Percentiles rank a stretch among this genome's conserved stretches.
phyloP scores from a whole-genome alignment of 1,140 invertebrate genomes.

The Drosophila kepulauana region DNA sequence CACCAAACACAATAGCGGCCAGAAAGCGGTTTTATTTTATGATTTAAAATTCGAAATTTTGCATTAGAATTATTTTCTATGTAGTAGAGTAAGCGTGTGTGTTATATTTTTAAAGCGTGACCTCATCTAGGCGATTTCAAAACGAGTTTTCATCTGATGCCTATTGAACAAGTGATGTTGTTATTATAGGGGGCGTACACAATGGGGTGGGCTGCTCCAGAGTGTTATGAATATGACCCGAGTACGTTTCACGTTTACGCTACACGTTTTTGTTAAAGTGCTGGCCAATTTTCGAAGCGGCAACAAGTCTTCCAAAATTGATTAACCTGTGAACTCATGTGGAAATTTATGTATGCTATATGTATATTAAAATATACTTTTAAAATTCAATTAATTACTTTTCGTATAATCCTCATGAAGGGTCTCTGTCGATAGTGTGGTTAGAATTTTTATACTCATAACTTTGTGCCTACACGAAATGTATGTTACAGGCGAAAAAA shows the following conservation, averaged over 20 bases:
- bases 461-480: too few species aligned
- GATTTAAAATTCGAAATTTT: conserved; percentile 41
- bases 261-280: conserved; percentile 19
- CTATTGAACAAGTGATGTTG: conserved; percentile 43
- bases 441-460: too few species aligned
- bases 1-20: conserved; percentile 12
- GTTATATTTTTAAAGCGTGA: conserved; percentile 79
- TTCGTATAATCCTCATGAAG: too few species aligned
- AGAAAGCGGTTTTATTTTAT: conserved; percentile 31
- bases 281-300: conserved; percentile 10
- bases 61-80: conserved; percentile 48
- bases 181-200: conserved; percentile 27
- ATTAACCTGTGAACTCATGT: conserved; percentile 38
- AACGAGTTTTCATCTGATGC: conserved; percentile 51
- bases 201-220: conserved; percentile 14
- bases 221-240: not conserved
- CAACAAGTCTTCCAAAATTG: conserved; percentile 26
- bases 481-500: too few species aligned
- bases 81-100: conserved; percentile 30
- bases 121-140: conserved; percentile 49
- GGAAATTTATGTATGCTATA: too few species aligned
- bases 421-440: too few species aligned
- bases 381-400: too few species aligned
- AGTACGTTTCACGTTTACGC: conserved; percentile 26
- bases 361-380: too few species aligned